These are phyloP conservation scores for Acrobeloides nanus DNA, from an alignment of 2,888 invertebrate genomes.

Conservation along the genomic window DNA sequence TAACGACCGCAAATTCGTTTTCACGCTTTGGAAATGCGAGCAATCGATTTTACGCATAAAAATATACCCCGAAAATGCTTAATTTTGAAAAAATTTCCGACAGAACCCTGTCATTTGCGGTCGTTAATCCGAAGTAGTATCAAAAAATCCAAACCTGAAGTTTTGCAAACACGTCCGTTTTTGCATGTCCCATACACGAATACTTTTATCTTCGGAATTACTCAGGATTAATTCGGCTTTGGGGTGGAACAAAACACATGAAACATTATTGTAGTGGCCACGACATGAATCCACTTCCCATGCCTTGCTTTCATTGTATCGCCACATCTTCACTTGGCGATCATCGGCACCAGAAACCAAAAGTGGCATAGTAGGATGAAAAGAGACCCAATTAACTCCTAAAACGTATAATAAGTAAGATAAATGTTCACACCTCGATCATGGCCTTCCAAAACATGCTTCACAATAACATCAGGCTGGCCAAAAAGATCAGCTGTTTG, in stretches of 20 bases:
- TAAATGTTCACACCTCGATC: conserved; percentile 63
- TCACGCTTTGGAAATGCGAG: no score
- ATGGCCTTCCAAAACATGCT: conserved; percentile 64
- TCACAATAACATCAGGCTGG: conserved; percentile 55
- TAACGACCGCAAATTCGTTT: no score
- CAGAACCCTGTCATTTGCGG: no score
- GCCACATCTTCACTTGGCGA: conserved; percentile 90
- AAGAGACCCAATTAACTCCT: conserved; percentile 96
- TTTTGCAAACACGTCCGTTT: conserved; percentile 84
- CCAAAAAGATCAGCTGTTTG: conserved; percentile 93
- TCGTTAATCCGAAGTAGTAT: no score
- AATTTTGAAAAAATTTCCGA: no score
- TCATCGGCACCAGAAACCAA: conserved; percentile 98
- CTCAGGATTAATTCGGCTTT: conserved; percentile 86
- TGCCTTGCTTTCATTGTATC: conserved; percentile 66
- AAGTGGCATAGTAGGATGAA: conserved; percentile 85
- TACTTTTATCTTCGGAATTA: conserved; percentile 94
- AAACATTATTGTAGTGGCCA: conserved; percentile 99
- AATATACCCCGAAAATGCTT: no score
- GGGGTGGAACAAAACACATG: conserved; percentile 92
- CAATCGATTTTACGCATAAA: no score
- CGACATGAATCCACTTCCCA: conserved; percentile 99
- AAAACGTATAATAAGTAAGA: conserved; percentile 5
- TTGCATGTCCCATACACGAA: conserved; percentile 96
- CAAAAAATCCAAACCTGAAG: conserved; percentile 61